Base-by-base conservation (phyloP, 2,888 invertebrate genomes). In the Sinhomidia bicolor region DNA sequence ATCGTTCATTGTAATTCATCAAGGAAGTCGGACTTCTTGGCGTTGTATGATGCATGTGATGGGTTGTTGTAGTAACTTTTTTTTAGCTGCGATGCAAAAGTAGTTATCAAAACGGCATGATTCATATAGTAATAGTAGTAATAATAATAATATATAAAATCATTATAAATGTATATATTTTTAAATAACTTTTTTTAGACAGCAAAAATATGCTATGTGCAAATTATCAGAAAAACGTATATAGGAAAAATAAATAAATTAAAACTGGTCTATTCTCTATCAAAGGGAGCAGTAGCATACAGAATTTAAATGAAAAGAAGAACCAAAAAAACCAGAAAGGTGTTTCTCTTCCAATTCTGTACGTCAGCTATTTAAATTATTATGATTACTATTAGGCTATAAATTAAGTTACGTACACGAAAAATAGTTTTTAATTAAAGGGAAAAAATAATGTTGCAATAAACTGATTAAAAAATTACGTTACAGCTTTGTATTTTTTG, bases 1-100 rank as follows among this genome's bases (percentile, higher is more conserved):
- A 85, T 89, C 89, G 84, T 80, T 85, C 81, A 60, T 71, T 62
- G 85, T 80, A 85, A 89, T 89, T 89, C 85, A 89, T 89, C 89
- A 89, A 88, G 89, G 89, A 89, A 89, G 89, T 85, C 80, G 80
- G 81, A 85, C 84, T 57, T 88, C 84, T 57, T 88, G 36, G 60
- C 79, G 36, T 57, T 17, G 79, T 36, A 60, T 79, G 79, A 79
- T 81, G 68, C 68, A 83, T 83, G 65, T 74, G 51, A 47, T 74
- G 68, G 17, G 71, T 26, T 47, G 74, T 76, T 57, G 76, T 26
- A 51, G 26, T 47, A 76, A 36, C 62, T 68, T 68, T 26, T 26
- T 14, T 17, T n/a, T 32, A 23, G 60, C 10, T 60, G 60, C 23
- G 4, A 36, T 71, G 71, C 17, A 36, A 36, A 17, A n/a, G 41